Base-by-base conservation (phyloP, 2,113 vertebrate genomes). In the Paracanthobrama guichenoti region DNA sequence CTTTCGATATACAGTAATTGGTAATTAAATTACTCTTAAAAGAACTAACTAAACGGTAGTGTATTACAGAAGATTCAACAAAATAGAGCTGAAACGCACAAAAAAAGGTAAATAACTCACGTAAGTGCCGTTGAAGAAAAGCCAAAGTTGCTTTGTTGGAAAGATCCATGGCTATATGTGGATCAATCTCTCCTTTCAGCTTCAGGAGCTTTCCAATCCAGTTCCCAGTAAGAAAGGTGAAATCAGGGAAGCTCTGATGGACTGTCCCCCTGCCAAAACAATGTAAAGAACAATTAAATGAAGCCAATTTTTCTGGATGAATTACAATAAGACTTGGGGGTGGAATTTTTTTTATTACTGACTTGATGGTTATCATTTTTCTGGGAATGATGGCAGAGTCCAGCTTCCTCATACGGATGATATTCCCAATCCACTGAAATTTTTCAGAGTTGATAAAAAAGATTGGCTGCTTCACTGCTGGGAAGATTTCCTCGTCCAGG, bases 291-390 rank as follows among this genome's bases (percentile, higher is more conserved):
- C 8, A 12, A 64, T 75, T 4, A 2, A 83, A 62, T 35, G 6
- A 78, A 26, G 0, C 24, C 60, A 0, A 50, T 20, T 42, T 4
- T 22, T 42, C 3, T 2, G 9, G 48, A 3, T n/a, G 13, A n/a
- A 28, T 31, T 16, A 66, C 60, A 16, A 64, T 6, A 1, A 9
- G 3, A 84, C 12, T 13, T 35, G 4, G 46, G 46, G 12, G 14
- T 16, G 13, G 14, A 16, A 76, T n/a, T n/a, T n/a, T n/a, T n/a
- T n/a, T n/a, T n/a, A n/a, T n/a, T 18, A 85, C 85, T 94, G 85
- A 98, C 98, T 90, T 96, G 92, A 99, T 96, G 1, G 97, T 97
- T 86, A 99, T 97, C 96, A 98, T 99, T 90, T 98, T 99, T 87
- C 97, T 95, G 90, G 95, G 94, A 75, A 91, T 90, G 44, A 89